Percentiles rank a stretch among this genome's conserved stretches.
Conservation (phyloP, 35 echinoderm and acorn worm genomes). For the Hemicentrotus pulcherrimus region DNA sequence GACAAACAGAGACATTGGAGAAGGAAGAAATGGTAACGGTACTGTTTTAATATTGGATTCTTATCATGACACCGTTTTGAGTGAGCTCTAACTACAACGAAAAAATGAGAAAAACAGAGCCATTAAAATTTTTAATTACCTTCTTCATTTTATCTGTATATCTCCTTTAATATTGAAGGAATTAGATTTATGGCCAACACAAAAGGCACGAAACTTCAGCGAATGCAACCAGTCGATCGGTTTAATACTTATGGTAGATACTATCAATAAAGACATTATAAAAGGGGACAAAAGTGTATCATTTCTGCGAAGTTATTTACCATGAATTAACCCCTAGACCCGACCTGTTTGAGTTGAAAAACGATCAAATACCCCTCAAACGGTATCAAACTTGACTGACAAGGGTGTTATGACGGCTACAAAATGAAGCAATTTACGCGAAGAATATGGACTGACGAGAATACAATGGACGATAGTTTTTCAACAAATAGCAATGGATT, state of each 20-base stretch:
- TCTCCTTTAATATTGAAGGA: no score
- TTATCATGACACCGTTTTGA: no score
- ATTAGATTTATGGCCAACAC: no score
- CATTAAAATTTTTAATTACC: no score
- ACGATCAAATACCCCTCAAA: background rate
- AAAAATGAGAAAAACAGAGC: no score
- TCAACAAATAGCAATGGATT: background rate
- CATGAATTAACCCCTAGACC: background rate
- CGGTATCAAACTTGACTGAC: background rate
- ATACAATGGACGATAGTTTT: background rate
- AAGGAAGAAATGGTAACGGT: no score
- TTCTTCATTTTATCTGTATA: no score
- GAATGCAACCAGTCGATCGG: background rate
- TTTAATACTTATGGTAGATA: background rate
- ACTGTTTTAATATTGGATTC: no score
- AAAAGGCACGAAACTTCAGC: no score
- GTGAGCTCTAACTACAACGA: no score
- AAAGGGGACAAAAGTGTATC: background rate
- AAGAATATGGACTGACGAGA: background rate
- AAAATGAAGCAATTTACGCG: slow-evolving; percentile 18
- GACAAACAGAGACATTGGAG: no score
- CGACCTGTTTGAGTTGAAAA: background rate
- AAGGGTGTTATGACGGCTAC: background rate
- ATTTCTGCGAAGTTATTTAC: background rate
- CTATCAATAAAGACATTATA: background rate